Conservation (phyloP, 2,888 invertebrate genomes). For the Campoletis raptor region DNA sequence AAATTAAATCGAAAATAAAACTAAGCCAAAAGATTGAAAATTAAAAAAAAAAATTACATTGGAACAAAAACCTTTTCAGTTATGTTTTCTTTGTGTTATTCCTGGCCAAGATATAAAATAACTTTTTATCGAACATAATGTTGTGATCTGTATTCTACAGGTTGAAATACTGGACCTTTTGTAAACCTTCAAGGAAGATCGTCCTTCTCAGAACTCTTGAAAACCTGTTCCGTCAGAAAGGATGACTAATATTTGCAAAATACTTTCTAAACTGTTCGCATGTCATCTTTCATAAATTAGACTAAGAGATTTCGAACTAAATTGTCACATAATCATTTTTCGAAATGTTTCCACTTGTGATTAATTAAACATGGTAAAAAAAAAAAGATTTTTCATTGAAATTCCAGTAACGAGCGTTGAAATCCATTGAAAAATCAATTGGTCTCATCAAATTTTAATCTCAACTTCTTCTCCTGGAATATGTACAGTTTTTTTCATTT, state of each 20-base stretch:
- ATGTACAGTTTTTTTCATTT: background rate
- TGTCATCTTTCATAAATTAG: background rate
- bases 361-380: background rate
- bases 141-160: background rate
- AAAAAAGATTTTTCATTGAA: background rate
- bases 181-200: slow-evolving; percentile 7
- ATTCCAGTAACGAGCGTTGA: background rate
- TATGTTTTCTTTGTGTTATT: background rate
- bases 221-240: background rate
- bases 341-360: background rate
- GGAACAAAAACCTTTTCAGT: background rate
- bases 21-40: background rate
- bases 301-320: background rate
- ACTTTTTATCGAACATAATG: background rate
- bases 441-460: background rate
- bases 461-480: background rate
- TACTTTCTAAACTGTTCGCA: slow-evolving; percentile 10
- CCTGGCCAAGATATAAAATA: background rate
- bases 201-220: slow-evolving; percentile 12
- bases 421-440: background rate
- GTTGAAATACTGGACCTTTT: background rate
- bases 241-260: background rate
- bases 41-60: background rate
- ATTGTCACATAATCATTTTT: background rate
- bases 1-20: background rate